Evolutionary conservation across 2,113 vertebrate genomes (phyloP).

Genomic region (Chionomys nivalis): DNA sequence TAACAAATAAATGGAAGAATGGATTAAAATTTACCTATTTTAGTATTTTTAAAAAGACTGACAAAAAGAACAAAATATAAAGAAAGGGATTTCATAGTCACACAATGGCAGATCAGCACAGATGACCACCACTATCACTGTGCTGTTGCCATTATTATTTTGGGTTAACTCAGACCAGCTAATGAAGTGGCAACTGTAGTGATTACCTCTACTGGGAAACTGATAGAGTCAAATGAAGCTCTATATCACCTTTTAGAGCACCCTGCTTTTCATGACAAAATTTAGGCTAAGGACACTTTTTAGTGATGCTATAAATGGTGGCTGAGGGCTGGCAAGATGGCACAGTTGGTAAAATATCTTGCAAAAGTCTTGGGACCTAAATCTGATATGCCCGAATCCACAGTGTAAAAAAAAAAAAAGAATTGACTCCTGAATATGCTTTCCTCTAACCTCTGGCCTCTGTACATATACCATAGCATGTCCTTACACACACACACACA

Average conservation of each 20-base stretch:
- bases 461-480: neutral
- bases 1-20: neutral
- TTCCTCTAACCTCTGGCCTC: neutral
- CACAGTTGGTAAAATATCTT: neutral
- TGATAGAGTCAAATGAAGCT: constrained; percentile 13
- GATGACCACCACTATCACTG: neutral
- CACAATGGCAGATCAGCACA: neutral
- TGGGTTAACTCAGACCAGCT: constrained; percentile 39
- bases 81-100: neutral
- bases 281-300: neutral
- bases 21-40: neutral
- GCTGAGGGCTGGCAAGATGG: neutral
- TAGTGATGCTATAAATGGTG: neutral
- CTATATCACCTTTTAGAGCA: constrained; percentile 32
- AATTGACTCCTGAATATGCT: neutral
- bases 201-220: neutral
- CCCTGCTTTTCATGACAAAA: constrained; percentile 51
- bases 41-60: neutral
- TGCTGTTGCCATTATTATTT: constrained; percentile 42
- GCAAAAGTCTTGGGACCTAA: neutral
- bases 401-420: neutral
- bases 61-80: neutral
- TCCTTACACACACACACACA: neutral
- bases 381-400: neutral
- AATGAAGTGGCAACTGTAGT: constrained; percentile 23